Percentiles rank a stretch among this genome's conserved stretches.
Evolutionary conservation across 92 coral and sea anemone species (phyloP).

Genomic region (Siderastrea radians): DNA sequence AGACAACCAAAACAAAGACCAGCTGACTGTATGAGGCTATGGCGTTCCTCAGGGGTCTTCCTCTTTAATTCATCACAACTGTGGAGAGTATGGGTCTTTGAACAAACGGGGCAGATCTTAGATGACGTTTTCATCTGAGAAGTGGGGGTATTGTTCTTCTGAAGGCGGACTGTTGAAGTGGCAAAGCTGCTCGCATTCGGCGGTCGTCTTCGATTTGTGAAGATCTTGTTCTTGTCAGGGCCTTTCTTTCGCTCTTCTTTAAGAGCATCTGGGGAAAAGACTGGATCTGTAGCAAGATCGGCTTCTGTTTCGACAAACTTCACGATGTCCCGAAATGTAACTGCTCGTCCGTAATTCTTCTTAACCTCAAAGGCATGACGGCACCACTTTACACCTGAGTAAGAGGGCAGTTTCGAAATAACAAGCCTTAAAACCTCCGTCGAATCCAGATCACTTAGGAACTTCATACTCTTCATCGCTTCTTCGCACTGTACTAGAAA

Average conservation of each 20-base stretch:
- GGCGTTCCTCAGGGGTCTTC: conserved; percentile 30
- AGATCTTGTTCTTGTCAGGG: conserved; percentile 9
- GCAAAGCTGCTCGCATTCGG: conserved; percentile 34
- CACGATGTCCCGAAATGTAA: conserved; percentile 51
- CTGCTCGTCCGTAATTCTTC: conserved; percentile 18
- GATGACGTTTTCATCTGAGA: not conserved
- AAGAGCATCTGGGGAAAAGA: conserved; percentile 75
- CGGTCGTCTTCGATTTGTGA: not conserved
- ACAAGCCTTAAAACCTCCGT: conserved; percentile 35
- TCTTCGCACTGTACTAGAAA: conserved; percentile 44
- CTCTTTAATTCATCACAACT: conserved; percentile 34
- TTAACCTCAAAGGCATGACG: conserved; percentile 34
- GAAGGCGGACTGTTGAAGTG: conserved; percentile 10
- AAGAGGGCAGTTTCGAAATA: conserved; percentile 54
- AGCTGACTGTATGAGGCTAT: conserved; percentile 10
- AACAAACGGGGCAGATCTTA: conserved; percentile 16
- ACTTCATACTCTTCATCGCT: conserved; percentile 46
- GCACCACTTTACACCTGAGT: conserved; percentile 60
- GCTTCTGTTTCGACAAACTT: conserved; percentile 64
- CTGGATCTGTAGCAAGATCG: conserved; percentile 75
- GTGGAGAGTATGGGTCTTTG: conserved; percentile 11
- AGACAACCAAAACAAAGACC: conserved; percentile 67
- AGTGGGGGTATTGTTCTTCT: conserved; percentile 2
- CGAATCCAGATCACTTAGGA: conserved; percentile 55
- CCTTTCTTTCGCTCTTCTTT: conserved; percentile 47